Conservation (phyloP, 2,797 vertebrate species). For the Harpagifer antarcticus region DNA sequence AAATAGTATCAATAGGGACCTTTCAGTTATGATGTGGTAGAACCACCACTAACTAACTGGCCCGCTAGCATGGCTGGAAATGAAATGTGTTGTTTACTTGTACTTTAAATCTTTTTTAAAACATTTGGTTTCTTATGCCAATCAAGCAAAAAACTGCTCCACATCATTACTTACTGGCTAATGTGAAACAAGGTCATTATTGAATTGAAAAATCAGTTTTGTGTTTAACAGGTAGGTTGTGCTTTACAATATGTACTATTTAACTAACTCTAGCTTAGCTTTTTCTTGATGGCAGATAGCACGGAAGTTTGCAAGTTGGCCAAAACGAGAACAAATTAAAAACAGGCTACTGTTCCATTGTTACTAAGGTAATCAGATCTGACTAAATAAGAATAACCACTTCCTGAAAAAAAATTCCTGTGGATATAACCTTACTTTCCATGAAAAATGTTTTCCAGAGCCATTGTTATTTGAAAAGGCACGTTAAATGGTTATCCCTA, state of each 20-base stretch:
- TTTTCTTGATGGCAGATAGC: not conserved
- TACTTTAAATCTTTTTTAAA: not conserved
- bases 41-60: not conserved
- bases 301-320: not conserved
- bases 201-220: not conserved
- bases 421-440: slow-evolving; percentile 51
- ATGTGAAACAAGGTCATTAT: not conserved
- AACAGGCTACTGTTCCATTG: slow-evolving; percentile 15
- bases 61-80: not conserved
- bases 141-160: not conserved
- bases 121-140: not conserved
- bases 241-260: not conserved
- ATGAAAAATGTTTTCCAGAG: slow-evolving; percentile 38
- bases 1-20: too few species aligned
- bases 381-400: slow-evolving; percentile 35
- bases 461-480: slow-evolving; percentile 54
- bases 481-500: slow-evolving; percentile 36
- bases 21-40: not conserved
- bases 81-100: not conserved
- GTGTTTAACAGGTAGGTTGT: too few species aligned
- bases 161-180: not conserved
- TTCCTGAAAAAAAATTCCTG: slow-evolving; percentile 45
- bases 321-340: not conserved
- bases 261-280: not conserved
- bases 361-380: slow-evolving; percentile 31